phyloP scores from a whole-genome alignment of 1,140 invertebrate species.

The Tribolium madens region DNA sequence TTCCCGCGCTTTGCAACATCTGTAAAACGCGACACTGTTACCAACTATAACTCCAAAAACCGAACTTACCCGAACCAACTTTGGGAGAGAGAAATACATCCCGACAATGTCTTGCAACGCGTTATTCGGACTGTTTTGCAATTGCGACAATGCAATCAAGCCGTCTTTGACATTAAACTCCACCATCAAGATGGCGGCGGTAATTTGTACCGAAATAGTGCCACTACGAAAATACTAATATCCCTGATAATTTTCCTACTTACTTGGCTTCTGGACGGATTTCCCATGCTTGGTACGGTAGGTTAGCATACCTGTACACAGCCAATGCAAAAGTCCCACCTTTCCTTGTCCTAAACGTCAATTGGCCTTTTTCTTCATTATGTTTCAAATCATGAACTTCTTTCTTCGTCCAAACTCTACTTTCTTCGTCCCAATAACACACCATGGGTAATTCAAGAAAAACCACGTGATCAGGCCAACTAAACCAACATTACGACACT shows the following conservation, averaged over 20 bases:
- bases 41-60: background rate
- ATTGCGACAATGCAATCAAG: constrained; percentile 69
- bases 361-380: constrained; percentile 83
- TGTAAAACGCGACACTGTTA: constrained; percentile 61
- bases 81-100: constrained; percentile 68
- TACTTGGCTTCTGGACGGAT: constrained; percentile 76
- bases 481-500: constrained; percentile 60
- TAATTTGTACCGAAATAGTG: constrained; percentile 73
- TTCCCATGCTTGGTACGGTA: constrained; percentile 90
- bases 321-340: constrained; percentile 83
- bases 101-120: constrained; percentile 70
- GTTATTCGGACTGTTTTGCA: constrained; percentile 71
- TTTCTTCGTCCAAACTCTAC: constrained; percentile 77
- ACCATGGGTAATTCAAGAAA: constrained; percentile 87
- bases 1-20: constrained; percentile 79
- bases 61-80: constrained; percentile 68
- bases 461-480: constrained; percentile 79
- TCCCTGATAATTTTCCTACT: constrained; percentile 41
- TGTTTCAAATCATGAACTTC: constrained; percentile 85
- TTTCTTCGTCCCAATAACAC: constrained; percentile 78
- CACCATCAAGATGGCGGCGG: constrained; percentile 76
- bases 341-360: constrained; percentile 80
- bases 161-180: constrained; percentile 77
- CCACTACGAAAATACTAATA: constrained; percentile 62
- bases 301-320: constrained; percentile 79